phyloP scores from a whole-genome alignment of 2,113 vertebrate genomes.

The Pionites leucogaster region DNA sequence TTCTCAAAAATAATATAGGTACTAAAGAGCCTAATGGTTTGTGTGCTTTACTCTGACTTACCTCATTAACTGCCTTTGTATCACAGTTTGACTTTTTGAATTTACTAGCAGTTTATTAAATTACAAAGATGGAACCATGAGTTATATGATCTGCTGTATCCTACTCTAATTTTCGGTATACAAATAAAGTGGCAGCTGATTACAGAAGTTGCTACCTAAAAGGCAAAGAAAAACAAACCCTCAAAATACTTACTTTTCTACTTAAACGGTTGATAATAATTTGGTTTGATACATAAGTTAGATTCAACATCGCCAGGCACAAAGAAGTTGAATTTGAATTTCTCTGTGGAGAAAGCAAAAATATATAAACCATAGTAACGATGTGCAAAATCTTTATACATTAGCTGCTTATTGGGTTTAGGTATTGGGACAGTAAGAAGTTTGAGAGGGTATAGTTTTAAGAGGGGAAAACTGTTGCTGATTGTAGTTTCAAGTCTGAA shows the following conservation, averaged over 20 bases:
- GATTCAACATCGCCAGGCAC: slow-evolving; percentile 86
- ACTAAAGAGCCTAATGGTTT: neutral
- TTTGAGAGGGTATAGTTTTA: neutral
- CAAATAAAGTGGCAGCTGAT: neutral
- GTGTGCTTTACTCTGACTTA: neutral
- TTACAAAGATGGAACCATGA: neutral
- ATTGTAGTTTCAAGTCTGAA: neutral
- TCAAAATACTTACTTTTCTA: slow-evolving; percentile 81
- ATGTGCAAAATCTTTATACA: neutral
- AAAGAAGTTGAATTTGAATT: slow-evolving; percentile 85
- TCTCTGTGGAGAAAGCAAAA: slow-evolving; percentile 64
- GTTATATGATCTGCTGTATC: neutral
- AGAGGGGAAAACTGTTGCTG: neutral
- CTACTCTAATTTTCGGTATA: neutral
- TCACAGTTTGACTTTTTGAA: neutral
- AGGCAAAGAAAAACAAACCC: neutral
- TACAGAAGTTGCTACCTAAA: neutral
- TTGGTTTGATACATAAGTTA: slow-evolving; percentile 85
- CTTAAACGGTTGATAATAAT: slow-evolving; percentile 86
- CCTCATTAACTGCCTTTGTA: neutral
- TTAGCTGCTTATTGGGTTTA: neutral
- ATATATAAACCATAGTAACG: neutral
- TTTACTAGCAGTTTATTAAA: neutral
- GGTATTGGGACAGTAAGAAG: neutral
- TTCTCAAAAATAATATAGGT: neutral